A percentile compares a stretch with the other conserved stretches of the same genome.
Conservation (phyloP, 2,113 vertebrate species). For the Dermatemys mawii region DNA sequence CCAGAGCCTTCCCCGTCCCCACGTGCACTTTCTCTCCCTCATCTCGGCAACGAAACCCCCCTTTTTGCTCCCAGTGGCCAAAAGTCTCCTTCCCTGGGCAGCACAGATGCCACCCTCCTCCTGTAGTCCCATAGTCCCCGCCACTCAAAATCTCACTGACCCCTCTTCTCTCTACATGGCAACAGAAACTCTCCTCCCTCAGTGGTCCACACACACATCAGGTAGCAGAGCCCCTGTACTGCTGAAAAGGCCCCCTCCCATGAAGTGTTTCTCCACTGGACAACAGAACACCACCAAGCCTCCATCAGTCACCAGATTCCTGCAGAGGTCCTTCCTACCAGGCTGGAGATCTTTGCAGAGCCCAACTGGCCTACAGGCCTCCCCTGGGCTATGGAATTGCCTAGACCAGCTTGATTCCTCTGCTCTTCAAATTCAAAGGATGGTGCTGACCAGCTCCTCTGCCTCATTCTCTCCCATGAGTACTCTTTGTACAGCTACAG, state of each 20-base stretch:
- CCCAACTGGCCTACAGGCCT: not conserved
- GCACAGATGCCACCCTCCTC: not conserved
- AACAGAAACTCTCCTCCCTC: not conserved
- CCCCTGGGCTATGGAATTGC: not conserved
- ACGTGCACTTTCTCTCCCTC: not conserved
- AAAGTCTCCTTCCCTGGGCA: not conserved
- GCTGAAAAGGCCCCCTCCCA: not conserved
- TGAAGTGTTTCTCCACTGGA: not conserved
- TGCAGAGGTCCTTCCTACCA: not conserved
- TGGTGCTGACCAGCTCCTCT: fast-evolving
- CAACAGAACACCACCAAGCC: not conserved
- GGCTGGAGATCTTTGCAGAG: not conserved
- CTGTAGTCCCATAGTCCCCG: not conserved
- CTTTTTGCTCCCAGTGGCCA: not conserved
- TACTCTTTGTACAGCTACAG: not conserved
- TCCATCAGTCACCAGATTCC: not conserved
- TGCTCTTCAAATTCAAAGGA: not conserved
- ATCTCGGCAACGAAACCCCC: not conserved
- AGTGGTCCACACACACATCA: not conserved
- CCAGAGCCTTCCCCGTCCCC: not conserved
- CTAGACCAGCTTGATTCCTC: not conserved
- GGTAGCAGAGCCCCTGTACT: not conserved
- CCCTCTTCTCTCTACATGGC: not conserved
- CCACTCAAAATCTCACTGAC: not conserved
- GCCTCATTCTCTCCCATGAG: not conserved